Conservation (phyloP, 2,797 vertebrate genomes). For the Melanotaenia nigrans region DNA sequence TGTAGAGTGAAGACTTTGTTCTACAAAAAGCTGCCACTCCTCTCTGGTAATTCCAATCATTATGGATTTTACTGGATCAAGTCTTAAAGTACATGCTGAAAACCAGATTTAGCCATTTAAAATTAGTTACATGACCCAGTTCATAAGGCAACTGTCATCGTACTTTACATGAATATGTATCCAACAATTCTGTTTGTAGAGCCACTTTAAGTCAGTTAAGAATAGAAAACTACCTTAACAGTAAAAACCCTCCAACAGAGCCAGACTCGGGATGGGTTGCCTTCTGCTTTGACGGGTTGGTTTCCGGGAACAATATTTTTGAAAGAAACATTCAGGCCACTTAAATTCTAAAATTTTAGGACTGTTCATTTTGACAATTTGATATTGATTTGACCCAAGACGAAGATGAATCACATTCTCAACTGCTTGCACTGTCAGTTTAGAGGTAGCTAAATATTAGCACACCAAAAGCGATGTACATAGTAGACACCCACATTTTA, state of each 20-base stretch:
- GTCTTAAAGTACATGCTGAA: background rate
- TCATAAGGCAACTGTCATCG: background rate
- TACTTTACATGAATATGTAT: background rate
- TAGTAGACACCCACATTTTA: no score
- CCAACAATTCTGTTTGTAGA: background rate
- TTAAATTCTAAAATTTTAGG: no score
- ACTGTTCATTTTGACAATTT: no score
- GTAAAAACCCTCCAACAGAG: background rate
- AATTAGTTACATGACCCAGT: background rate
- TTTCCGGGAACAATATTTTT: no score
- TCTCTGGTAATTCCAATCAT: background rate
- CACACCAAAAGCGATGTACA: no score
- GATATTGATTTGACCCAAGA: no score
- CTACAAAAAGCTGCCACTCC: background rate
- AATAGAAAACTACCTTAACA: background rate
- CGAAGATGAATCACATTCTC: no score
- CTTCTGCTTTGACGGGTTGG: no score
- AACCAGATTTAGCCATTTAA: background rate
- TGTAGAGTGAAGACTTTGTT: background rate
- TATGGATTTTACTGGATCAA: background rate
- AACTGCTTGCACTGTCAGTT: no score
- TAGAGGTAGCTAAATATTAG: no score
- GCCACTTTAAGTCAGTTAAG: background rate
- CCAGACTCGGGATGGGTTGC: background rate
- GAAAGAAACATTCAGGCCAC: no score